Conservation (phyloP, 2,888 invertebrate genomes). For the Papilio demoleus region DNA sequence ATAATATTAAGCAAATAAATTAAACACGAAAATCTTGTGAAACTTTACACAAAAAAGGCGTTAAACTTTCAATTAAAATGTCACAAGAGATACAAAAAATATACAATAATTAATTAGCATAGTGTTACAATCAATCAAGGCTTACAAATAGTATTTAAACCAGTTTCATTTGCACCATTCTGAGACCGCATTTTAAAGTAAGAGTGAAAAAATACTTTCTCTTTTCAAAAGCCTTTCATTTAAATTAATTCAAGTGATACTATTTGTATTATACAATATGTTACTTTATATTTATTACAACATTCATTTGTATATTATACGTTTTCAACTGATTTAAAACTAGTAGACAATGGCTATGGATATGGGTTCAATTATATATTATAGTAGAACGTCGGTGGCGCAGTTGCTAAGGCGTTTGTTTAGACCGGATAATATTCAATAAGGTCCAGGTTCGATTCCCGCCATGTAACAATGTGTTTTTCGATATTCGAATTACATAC, state of each 20-base stretch:
- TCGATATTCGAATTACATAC: no score
- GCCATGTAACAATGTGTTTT: no score
- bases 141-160: conserved; percentile 22
- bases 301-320: no score
- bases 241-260: conserved; percentile 34
- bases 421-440: no score
- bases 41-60: background rate
- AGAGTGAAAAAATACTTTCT: conserved; percentile 40
- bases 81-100: background rate
- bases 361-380: no score
- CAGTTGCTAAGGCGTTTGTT: no score
- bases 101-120: conserved; percentile 16
- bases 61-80: conserved; percentile 16
- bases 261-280: background rate
- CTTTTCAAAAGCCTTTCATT: conserved; percentile 39
- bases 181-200: conserved; percentile 23
- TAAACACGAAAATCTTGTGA: background rate
- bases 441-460: no score
- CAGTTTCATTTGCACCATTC: conserved; percentile 25
- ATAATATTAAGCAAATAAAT: conserved; percentile 1
- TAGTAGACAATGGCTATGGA: no score
- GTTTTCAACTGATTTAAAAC: no score
- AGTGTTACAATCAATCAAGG: conserved; percentile 17
- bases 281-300: no score
- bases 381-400: no score